These are phyloP conservation scores for Leuciscus idus DNA, from an alignment of 2,113 vertebrate species.

Conservation along the genomic window DNA sequence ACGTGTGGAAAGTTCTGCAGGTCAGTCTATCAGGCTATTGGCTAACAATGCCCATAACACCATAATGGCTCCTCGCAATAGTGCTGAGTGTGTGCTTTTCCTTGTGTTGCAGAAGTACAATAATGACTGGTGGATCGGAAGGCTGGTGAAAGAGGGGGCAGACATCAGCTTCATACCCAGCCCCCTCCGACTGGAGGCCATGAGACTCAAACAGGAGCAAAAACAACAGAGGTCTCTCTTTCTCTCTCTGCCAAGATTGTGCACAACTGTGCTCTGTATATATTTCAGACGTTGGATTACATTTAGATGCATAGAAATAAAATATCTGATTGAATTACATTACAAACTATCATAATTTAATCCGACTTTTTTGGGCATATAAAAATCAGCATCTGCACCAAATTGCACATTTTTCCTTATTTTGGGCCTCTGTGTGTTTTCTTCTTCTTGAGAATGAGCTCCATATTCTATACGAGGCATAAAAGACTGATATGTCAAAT, in stretches of 20 bases:
- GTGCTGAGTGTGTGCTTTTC: not conserved
- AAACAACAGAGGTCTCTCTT: slow-evolving; percentile 86
- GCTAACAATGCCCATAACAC: slow-evolving; percentile 1
- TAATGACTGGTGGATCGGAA: slow-evolving; percentile 97
- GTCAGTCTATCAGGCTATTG: not conserved
- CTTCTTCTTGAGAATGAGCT: no score
- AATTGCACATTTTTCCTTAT: no score
- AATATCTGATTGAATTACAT: no score
- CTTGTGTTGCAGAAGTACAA: slow-evolving; percentile 76
- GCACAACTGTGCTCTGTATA: not conserved
- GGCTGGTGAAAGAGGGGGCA: slow-evolving; percentile 93
- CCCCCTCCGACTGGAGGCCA: slow-evolving; percentile 91
- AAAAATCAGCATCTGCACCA: no score
- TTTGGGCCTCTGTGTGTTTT: no score
- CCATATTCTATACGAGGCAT: no score
- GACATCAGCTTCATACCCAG: slow-evolving; percentile 96
- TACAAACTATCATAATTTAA: no score
- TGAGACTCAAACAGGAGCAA: slow-evolving; percentile 94
- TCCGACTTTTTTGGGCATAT: no score
- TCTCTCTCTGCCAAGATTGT: not conserved
- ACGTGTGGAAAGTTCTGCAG: not conserved
- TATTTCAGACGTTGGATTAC: slow-evolving; percentile 1
- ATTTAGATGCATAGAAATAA: not conserved
- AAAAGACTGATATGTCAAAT: no score
- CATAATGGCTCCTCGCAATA: not conserved